Base-by-base conservation (phyloP, 2,888 invertebrate species). In the Drosophila diplacantha region DNA sequence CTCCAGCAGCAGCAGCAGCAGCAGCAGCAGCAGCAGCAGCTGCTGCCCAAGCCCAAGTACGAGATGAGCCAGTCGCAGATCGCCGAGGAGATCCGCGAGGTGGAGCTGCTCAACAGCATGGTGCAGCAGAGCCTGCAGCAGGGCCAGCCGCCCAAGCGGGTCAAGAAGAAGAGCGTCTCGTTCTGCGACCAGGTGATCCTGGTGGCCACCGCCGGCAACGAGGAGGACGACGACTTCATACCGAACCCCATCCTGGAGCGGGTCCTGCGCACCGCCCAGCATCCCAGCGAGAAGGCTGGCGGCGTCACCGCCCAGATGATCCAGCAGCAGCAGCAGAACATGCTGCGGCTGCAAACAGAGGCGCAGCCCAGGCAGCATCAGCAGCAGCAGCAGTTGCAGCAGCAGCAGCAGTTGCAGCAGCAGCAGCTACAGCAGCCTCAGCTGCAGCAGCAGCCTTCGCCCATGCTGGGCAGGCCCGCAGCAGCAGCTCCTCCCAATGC, bases 101-200 rank as follows among this genome's bases (percentile, higher is more conserved):
- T 91, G 29, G 91, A 91, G 83, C 88, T 90, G 87, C 81, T 90
- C n/a, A 91, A 89, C 71, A 89, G 90, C 3, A 89, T 89, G 70
- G 90, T 91, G 9, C 89, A 90, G 65, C 89, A 90, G 76, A 89
- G 89, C 2, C 72, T 90, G 84, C 88, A 90, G 88, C 85, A 90
- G 51, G 67, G 31, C n/a, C 31, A 35, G 1, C 57, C 70, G 12
- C 91, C 91, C 70, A 90, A 91, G 51, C 91, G 93, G 61, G 91
- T 92, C 0, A 95, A 95, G 85, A 96, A 96, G 90, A 97, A 97
- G 87, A 96, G 95, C 60, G 97, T 97, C 5, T 96, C 97, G 0
- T 97, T 97, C 88, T 97, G 96, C 84, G 97, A 97, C 86, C 96
- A 97, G 88, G 96, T 97, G 0, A 96, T 96, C 67, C 89, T 97